Evolutionary conservation across 2,888 invertebrate species (phyloP), one percentile per base, ranked within the genome.

Genomic region (Ophonus ardosiacus): DNA sequence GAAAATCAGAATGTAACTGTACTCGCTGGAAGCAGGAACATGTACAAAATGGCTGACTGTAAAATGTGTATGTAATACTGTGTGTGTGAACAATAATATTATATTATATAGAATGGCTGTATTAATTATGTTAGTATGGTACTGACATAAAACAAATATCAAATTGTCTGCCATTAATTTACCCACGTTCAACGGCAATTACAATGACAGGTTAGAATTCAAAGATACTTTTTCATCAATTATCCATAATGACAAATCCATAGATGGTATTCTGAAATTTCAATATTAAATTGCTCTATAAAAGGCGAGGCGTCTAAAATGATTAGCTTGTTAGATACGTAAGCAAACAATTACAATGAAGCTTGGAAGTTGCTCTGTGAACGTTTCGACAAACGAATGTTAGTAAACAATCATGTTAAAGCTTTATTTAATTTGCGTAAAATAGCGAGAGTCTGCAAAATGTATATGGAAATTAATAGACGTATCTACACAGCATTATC

Each of bases 191-290:
- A 24, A 24, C 3, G 24, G 24, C 24, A 24, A 24, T 24, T 24
- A 24, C 24, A 24, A 3, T 24, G 24, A 24, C 24, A 2, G 24
- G 24, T 24, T 24, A 24, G 24, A 24, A 24, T 24, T 24, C 24
- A 18, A 74, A 5, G 87, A 87, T 4, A 74, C 85, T 0, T 86
- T 84, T 78, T 40, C 80, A 3, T 68, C 82, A 43, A n/a, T 87
- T 0, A 86, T 87, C 15, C 84, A 86, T 65, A 51, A 63, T 7
- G 85, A 86, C 51, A 15, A 59, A 10, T 8, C 7, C 8, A 51
- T 87, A 8, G 17, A 57, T 71, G 56, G 81, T 10, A 81, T 87
- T 56, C 85, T 86, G 79, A 87, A 86, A 57, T 87, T 87, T 24
- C 83, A 86, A 63, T 87, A 87, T 71, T 87, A 5, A 51, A 84